phyloP scores from a whole-genome alignment of 2,797 vertebrate genomes.

The Prionace glauca region DNA sequence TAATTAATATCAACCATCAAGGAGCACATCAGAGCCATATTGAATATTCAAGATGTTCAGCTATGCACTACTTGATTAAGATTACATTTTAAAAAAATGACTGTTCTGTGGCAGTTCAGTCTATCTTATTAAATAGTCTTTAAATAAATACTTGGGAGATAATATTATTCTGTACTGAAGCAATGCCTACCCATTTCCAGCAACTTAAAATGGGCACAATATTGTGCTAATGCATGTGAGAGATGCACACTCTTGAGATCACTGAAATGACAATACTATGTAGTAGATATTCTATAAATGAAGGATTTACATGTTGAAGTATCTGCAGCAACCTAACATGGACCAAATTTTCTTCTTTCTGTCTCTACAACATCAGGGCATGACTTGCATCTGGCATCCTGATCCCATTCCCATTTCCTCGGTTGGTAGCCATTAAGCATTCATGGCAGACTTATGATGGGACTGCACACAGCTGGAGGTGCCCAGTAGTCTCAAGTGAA shows the following conservation, averaged over 20 bases:
- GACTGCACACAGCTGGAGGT: neutral
- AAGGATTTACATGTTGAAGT: neutral
- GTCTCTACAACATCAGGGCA: neutral
- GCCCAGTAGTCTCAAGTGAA: neutral
- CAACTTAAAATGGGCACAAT: neutral
- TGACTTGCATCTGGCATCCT: neutral
- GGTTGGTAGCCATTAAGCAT: neutral
- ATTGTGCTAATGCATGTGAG: neutral
- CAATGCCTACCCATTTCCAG: neutral
- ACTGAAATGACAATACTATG: neutral
- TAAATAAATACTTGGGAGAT: neutral
- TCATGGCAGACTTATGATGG: neutral
- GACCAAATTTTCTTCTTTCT: neutral
- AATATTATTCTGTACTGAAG: neutral
- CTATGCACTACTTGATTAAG: slow-evolving; percentile 55
- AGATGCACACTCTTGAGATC: neutral
- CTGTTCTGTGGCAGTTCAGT: neutral
- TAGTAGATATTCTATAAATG: neutral
- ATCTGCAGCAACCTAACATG: neutral
- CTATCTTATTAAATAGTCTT: neutral
- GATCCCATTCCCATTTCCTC: no score
- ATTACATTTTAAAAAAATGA: slow-evolving; percentile 50
- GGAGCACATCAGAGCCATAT: slow-evolving; percentile 61
- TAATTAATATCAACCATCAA: slow-evolving; percentile 58
- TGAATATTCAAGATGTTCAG: slow-evolving; percentile 58